These are phyloP conservation scores for Corythornis leucogaster DNA, from an alignment of 2,797 vertebrate genomes.

Conservation along the genomic window DNA sequence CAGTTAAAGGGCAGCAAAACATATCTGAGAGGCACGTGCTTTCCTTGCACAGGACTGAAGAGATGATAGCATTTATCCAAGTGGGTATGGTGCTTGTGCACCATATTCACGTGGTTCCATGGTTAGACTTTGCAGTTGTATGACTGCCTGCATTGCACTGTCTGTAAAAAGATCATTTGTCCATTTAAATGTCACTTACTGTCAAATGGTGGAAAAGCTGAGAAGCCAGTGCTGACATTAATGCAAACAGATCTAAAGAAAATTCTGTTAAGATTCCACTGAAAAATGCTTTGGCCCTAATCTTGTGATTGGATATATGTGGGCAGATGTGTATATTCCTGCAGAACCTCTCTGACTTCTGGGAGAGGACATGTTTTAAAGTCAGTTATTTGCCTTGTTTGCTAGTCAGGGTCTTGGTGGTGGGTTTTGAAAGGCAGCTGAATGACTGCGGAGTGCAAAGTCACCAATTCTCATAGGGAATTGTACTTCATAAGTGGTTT, in stretches of 20 bases:
- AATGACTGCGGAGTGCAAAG: not conserved
- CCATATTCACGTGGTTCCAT: rapidly evolving
- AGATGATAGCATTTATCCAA: not conserved
- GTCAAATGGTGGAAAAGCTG: not conserved
- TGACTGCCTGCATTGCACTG: not conserved
- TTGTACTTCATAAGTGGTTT: not conserved
- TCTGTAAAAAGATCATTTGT: conserved; percentile 5
- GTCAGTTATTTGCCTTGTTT: not conserved
- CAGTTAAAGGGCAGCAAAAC: not conserved
- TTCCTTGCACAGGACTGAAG: not conserved
- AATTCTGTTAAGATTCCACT: not conserved
- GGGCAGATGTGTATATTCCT: not conserved
- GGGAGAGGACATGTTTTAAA: not conserved
- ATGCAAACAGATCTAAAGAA: not conserved
- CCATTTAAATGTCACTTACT: conserved; percentile 7
- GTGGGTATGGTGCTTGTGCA: not conserved
- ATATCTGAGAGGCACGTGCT: not conserved
- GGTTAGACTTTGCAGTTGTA: not conserved
- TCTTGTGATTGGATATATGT: not conserved
- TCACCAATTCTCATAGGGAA: not conserved
- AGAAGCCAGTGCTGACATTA: not conserved
- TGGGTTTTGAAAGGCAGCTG: not conserved
- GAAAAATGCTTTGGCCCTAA: not conserved
- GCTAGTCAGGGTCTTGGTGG: not conserved
- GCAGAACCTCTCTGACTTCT: not conserved